Percentiles rank a stretch among this genome's conserved stretches.
Conservation (phyloP, 2,888 invertebrate genomes). For the Apodemia zela region DNA sequence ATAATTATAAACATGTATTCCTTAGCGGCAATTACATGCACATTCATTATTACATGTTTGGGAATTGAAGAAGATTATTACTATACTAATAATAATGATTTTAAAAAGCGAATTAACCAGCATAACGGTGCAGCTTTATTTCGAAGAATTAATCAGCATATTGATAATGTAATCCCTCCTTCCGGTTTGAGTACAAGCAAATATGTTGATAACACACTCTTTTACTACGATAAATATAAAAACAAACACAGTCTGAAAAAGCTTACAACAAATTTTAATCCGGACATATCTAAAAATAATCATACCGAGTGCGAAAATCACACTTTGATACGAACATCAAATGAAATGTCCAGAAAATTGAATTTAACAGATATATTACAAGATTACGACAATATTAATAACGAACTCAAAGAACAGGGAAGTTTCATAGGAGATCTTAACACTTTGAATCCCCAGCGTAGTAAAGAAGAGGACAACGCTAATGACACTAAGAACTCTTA, state of each 20-base stretch:
- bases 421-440: neutral
- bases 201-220: neutral
- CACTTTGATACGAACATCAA: neutral
- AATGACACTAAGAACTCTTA: constrained; percentile 19
- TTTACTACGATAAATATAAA: neutral
- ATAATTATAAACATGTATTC: neutral
- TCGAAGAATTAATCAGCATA: neutral
- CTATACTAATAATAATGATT: neutral
- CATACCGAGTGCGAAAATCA: neutral
- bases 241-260: neutral
- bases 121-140: neutral
- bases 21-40: neutral
- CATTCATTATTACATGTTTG: neutral
- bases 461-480: constrained; percentile 11
- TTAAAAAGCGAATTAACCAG: neutral
- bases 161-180: neutral
- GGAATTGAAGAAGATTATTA: constrained; percentile 7
- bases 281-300: neutral
- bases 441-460: neutral
- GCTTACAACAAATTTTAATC: neutral
- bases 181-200: neutral
- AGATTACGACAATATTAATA: neutral
- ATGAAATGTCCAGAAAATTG: neutral
- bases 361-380: neutral
- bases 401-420: neutral